Evolutionary conservation across 1,140 invertebrate genomes (phyloP).

Genomic region (Macrobrachium rosenbergii): DNA sequence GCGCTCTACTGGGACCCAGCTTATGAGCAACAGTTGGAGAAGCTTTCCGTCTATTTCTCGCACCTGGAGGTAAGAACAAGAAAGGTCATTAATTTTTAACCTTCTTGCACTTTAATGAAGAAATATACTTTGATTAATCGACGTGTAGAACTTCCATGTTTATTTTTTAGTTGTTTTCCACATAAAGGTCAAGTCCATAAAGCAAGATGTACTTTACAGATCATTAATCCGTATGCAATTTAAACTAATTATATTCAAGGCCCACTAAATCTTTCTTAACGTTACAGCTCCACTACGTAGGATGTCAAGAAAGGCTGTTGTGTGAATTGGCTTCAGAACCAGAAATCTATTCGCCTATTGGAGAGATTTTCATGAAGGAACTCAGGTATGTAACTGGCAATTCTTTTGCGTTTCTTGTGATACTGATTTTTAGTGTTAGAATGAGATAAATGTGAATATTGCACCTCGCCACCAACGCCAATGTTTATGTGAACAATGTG

Average conservation of each 20-base stretch:
- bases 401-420: background rate
- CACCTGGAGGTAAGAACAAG: slow-evolving; percentile 38
- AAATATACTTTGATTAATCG: background rate
- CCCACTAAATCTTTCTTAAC: background rate
- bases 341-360: slow-evolving; percentile 68
- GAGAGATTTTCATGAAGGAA: slow-evolving; percentile 68
- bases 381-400: slow-evolving; percentile 43
- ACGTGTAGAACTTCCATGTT: background rate
- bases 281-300: slow-evolving; percentile 67
- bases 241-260: background rate
- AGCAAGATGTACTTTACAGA: too few relatives aligned
- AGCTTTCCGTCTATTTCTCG: slow-evolving; percentile 20
- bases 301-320: slow-evolving; percentile 68
- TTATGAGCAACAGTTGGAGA: slow-evolving; percentile 9
- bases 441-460: too few relatives aligned
- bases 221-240: background rate
- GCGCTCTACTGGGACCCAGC: slow-evolving; percentile 34
- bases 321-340: slow-evolving; percentile 68
- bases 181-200: too few relatives aligned
- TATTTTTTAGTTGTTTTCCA: too few relatives aligned
- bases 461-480: too few relatives aligned
- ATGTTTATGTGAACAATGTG: too few relatives aligned
- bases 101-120: background rate
- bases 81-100: background rate
- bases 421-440: too few relatives aligned